Evolutionary conservation across 2,797 vertebrate species (phyloP).

Genomic region (Luscinia megarhynchos): DNA sequence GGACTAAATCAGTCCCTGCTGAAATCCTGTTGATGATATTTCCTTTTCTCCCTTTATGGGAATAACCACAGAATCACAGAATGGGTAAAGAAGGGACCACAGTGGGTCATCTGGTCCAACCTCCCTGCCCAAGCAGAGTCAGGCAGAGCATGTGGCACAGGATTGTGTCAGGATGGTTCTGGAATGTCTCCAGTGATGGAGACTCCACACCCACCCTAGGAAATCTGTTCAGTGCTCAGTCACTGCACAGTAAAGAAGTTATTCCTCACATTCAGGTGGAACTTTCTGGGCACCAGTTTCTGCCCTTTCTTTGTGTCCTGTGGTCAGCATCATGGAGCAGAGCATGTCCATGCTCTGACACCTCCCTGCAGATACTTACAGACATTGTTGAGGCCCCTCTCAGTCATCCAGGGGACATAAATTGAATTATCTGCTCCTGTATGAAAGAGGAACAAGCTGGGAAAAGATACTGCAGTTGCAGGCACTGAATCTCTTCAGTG

Average conservation of each 20-base stretch:
- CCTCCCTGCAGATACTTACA: neutral
- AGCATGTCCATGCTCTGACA: neutral
- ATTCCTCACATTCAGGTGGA: neutral
- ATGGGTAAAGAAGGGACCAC: neutral
- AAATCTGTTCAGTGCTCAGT: neutral
- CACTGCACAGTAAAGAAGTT: neutral
- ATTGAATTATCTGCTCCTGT: neutral
- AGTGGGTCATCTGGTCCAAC: neutral
- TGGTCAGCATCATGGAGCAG: neutral
- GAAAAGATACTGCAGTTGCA: neutral
- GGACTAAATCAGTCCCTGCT: neutral
- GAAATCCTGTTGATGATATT: neutral
- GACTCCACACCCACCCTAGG: neutral
- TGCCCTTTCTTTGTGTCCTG: neutral
- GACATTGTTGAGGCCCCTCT: neutral
- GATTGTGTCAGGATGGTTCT: neutral
- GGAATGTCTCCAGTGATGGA: neutral
- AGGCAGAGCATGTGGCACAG: neutral
- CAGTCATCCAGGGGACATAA: neutral
- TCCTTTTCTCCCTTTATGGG: neutral
- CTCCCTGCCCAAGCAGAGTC: neutral
- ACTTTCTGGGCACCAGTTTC: neutral
- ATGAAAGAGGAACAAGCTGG: neutral
- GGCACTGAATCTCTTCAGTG: neutral
- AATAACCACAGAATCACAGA: neutral